Evolutionary conservation across 2,888 invertebrate genomes (phyloP).

Genomic region (Melolontha melolontha): DNA sequence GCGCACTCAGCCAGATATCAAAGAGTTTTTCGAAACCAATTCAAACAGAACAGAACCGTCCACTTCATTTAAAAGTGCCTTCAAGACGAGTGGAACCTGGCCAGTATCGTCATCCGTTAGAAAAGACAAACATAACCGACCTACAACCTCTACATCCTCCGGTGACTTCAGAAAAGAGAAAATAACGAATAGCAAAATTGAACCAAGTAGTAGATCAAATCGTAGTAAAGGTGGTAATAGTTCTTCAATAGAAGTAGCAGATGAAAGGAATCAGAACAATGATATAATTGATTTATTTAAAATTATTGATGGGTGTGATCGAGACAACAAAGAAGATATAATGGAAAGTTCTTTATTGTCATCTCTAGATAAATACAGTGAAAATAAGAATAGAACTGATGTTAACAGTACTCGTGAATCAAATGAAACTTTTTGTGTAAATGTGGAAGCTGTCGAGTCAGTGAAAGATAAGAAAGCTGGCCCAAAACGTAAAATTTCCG

Average conservation of each 20-base stretch:
- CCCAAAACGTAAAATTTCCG: conserved; percentile 52
- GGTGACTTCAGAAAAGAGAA: neutral
- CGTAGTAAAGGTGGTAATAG: no score
- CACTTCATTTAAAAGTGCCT: conserved; percentile 31
- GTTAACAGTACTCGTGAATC: neutral
- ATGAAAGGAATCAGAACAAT: conserved; percentile 42
- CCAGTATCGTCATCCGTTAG: neutral
- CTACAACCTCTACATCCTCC: conserved; percentile 7
- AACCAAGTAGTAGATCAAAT: conserved; percentile 12
- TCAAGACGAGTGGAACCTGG: neutral
- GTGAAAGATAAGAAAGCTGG: neutral
- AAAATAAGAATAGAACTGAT: conserved; percentile 7
- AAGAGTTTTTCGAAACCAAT: conserved; percentile 49
- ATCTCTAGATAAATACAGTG: conserved; percentile 50
- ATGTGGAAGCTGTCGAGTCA: conserved; percentile 44
- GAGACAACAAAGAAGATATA: conserved; percentile 32
- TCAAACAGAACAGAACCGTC: conserved; percentile 37
- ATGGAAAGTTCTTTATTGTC: conserved; percentile 45
- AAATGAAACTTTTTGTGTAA: conserved; percentile 24
- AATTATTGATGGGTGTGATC: conserved; percentile 54
- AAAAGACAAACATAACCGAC: conserved; percentile 1
- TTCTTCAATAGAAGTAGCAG: no score
- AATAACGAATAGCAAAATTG: no score
- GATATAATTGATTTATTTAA: conserved; percentile 53
- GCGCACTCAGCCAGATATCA: conserved; percentile 58